Evolutionary conservation across 2,888 invertebrate genomes (phyloP).

Genomic region (Megamerina dolium): DNA sequence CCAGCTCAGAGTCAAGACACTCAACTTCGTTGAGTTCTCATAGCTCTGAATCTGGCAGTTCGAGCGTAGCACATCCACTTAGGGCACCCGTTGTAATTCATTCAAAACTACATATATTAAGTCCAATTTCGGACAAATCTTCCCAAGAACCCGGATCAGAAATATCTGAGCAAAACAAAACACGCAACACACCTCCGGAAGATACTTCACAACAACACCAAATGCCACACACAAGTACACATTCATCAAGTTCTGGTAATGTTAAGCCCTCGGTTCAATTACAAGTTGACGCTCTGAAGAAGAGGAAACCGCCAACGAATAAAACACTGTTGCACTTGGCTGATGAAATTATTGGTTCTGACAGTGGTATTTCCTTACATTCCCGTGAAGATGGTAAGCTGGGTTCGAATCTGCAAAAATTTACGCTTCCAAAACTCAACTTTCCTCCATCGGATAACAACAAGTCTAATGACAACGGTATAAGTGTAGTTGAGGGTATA

Average conservation of each 20-base stretch:
- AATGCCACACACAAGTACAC: constrained; percentile 33
- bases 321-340: constrained; percentile 56
- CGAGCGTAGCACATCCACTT: constrained; percentile 57
- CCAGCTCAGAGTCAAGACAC: constrained; percentile 77
- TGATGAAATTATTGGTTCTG: constrained; percentile 77
- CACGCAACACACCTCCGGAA: constrained; percentile 64
- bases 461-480: constrained; percentile 38
- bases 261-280: constrained; percentile 16
- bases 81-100: constrained; percentile 66
- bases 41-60: constrained; percentile 66
- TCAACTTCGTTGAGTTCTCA: constrained; percentile 81
- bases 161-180: constrained; percentile 69
- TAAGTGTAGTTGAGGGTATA: constrained; percentile 22
- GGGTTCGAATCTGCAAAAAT: constrained; percentile 55
- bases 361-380: constrained; percentile 82
- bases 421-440: constrained; percentile 51
- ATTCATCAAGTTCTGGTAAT: constrained; percentile 12
- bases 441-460: constrained; percentile 54
- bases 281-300: constrained; percentile 32
- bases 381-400: constrained; percentile 71
- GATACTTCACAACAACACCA: constrained; percentile 35
- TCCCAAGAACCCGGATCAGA: constrained; percentile 81
- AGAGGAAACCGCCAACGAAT: constrained; percentile 63
- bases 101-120: constrained; percentile 76
- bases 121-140: constrained; percentile 85